phyloP scores from a whole-genome alignment of 1,140 invertebrate genomes.

The Listronotus bonariensis region DNA sequence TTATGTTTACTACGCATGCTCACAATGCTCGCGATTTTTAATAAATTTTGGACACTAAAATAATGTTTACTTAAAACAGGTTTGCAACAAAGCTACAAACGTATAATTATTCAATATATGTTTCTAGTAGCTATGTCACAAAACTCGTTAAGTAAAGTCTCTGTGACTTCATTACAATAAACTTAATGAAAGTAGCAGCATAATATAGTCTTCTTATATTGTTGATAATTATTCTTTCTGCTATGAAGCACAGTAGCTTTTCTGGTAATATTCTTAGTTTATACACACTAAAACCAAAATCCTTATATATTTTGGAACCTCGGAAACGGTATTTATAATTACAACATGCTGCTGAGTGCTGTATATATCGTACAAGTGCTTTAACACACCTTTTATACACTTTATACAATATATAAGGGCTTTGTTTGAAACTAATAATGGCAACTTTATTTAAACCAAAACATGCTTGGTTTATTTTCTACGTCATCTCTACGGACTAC shows the following conservation, averaged over 20 bases:
- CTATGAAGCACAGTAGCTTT: constrained; percentile 28
- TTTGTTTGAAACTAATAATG: constrained; percentile 43
- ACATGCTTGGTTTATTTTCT: constrained; percentile 45
- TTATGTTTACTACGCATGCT: constrained; percentile 46
- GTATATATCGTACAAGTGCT: constrained; percentile 35
- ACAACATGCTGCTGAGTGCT: constrained; percentile 24
- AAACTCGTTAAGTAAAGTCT: constrained; percentile 41
- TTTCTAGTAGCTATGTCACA: constrained; percentile 13
- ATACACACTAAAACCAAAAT: constrained; percentile 20
- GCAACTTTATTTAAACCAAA: constrained; percentile 36
- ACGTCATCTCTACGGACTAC: constrained; percentile 47
- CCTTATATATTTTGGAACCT: constrained; percentile 28
- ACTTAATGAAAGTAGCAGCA: constrained; percentile 5
- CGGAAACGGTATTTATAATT: background rate
- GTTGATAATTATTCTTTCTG: constrained; percentile 10
- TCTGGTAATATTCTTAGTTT: background rate
- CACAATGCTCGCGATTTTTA: constrained; percentile 44
- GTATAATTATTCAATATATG: constrained; percentile 18
- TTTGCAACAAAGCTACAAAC: background rate
- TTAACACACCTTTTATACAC: constrained; percentile 23
- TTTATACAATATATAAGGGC: constrained; percentile 37
- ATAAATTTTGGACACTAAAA: constrained; percentile 16
- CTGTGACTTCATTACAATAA: constrained; percentile 55
- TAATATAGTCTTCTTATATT: background rate
- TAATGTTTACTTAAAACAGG: constrained; percentile 17